Evolutionary conservation across 2,113 vertebrate species (phyloP), one percentile per base, ranked within the genome.

Genomic region (Sylvietta virens): DNA sequence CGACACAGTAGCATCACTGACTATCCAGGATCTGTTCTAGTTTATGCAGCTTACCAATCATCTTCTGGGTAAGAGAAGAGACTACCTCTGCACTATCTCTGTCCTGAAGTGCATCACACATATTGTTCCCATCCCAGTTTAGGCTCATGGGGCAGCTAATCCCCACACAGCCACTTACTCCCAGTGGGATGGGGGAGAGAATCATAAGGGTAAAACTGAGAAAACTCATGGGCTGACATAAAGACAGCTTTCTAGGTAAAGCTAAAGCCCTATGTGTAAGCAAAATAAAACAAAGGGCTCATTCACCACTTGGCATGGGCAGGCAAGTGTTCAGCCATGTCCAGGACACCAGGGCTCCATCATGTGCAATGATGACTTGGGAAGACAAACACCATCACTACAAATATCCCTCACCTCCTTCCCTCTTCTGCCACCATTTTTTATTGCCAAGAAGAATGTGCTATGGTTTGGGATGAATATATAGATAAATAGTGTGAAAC

Each of bases 281-380:
- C 15, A 72, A 50, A 77, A 16, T 1, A 44, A 78, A 85, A 60
- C 0, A 1, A 47, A 8, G 48, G 27, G 45, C 21, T 70, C 2
- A 23, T 79, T 86, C 53, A 70, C 3, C 2, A 2, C 18, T 35
- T 74, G 12, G 30, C 10, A 39, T 7, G 0, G 1, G 21, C 40
- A 61, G 42, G 19, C 9, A 54, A 35, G 3, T 33, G 31, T 65
- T 45, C 62, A 61, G 3, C 9, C 8, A 37, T 3, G 5, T 33
- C 9, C 35, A 39, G 42, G 33, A 64, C 16, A 70, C 3, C 21
- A 28, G 23, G 26, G 11, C 4, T 60, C 16, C 42, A 35, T 27
- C 56, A 70, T 0, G 0, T 0, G 0, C n/a, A 24, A 2, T 1
- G 1, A 14, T 16, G 15, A 53, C 22, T 67, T 48, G 11, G 18